These are phyloP conservation scores for Alloplasta piceator DNA, from an alignment of 2,888 invertebrate species.

Conservation along the genomic window DNA sequence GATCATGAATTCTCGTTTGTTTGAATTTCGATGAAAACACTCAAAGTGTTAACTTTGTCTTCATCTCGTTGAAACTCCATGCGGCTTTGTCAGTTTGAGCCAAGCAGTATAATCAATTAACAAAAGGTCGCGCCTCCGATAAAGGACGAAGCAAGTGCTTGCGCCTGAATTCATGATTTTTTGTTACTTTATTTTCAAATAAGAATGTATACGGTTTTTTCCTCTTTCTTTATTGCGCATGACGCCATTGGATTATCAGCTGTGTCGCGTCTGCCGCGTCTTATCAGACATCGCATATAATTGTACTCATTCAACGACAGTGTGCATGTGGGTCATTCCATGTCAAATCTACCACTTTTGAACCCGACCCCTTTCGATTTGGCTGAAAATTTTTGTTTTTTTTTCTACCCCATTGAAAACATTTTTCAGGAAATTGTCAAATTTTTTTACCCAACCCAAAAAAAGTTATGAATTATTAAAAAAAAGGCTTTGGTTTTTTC, in stretches of 20 bases:
- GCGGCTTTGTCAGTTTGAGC: slow-evolving; percentile 41
- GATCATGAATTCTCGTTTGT: slow-evolving; percentile 71
- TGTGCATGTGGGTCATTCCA: no score
- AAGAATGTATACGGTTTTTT: background rate
- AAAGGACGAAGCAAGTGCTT: slow-evolving; percentile 19
- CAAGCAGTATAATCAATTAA: slow-evolving; percentile 52
- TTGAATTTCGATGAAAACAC: slow-evolving; percentile 71
- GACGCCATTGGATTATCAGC: slow-evolving; percentile 43
- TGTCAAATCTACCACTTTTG: no score
- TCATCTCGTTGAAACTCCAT: slow-evolving; percentile 46
- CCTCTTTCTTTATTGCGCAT: slow-evolving; percentile 12
- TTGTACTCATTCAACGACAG: slow-evolving; percentile 17
- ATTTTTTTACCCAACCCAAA: no score
- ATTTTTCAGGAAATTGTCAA: no score
- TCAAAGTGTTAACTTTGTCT: slow-evolving; percentile 56
- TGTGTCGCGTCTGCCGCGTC: slow-evolving; percentile 30
- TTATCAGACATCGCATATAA: background rate
- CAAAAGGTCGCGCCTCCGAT: slow-evolving; percentile 37
- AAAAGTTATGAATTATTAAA: no score
- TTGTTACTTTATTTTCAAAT: background rate
- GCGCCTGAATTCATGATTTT: background rate
- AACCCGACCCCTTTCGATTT: no score
- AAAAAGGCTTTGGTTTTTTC: no score
- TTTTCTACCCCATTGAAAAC: no score
- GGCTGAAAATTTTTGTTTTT: no score